Evolutionary conservation across 2,888 invertebrate species (phyloP).

Genomic region (Cephus spinipes): DNA sequence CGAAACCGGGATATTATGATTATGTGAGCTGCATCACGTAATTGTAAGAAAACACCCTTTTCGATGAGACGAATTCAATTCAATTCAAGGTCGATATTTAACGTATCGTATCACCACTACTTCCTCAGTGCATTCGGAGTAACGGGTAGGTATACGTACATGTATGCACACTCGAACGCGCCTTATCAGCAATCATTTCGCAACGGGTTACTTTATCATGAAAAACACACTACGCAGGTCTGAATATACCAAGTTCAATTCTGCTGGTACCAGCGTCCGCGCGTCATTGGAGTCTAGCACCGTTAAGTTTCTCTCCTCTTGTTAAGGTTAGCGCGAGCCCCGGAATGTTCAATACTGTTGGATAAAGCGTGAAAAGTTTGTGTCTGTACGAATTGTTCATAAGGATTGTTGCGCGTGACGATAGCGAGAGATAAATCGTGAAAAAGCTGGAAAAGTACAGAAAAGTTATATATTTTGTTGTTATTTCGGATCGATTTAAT

Average conservation of each 20-base stretch:
- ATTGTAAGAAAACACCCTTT: no score
- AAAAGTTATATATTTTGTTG: neutral
- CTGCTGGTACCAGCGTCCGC: slow-evolving; percentile 29
- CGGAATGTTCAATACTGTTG: neutral
- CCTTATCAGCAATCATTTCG: slow-evolving; percentile 12
- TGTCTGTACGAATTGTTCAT: neutral
- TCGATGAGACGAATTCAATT: no score
- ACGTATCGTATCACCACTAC: neutral
- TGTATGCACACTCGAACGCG: neutral
- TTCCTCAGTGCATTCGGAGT: neutral
- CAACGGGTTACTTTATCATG: slow-evolving; percentile 10
- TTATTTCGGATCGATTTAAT: neutral
- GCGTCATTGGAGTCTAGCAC: slow-evolving; percentile 16
- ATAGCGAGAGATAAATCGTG: neutral
- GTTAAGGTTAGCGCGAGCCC: neutral
- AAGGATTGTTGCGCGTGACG: slow-evolving; percentile 4
- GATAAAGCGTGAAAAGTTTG: neutral
- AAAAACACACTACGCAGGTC: neutral
- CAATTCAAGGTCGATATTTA: no score
- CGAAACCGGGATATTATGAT: no score
- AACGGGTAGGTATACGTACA: neutral
- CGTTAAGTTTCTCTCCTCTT: neutral
- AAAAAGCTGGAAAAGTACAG: neutral
- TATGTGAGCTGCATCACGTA: no score
- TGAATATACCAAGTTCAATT: slow-evolving; percentile 6